Evolutionary conservation across 2,888 invertebrate species (phyloP).

Genomic region (Phoronis australis): DNA sequence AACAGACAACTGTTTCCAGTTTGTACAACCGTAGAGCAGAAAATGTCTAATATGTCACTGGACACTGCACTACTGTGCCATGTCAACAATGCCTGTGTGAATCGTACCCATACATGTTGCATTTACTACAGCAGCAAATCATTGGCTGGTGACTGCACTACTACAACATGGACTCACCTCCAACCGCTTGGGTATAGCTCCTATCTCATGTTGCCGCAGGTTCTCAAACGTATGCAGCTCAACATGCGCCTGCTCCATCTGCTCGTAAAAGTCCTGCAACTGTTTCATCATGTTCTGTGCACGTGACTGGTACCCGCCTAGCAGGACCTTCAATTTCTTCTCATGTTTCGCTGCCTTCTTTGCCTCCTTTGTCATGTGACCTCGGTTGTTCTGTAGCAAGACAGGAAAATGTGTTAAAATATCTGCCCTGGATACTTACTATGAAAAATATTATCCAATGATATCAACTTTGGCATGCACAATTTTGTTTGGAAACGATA

Average conservation of each 20-base stretch:
- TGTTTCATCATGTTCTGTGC: constrained; percentile 84
- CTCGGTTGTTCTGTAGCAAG: constrained; percentile 68
- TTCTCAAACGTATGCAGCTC: constrained; percentile 88
- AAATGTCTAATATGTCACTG: too few relatives aligned
- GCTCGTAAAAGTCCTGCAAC: constrained; percentile 61
- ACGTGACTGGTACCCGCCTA: constrained; percentile 80
- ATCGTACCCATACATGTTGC: background rate
- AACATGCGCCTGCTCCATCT: constrained; percentile 81
- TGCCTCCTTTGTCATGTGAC: constrained; percentile 94
- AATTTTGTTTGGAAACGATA: too few relatives aligned
- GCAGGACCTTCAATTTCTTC: constrained; percentile 91
- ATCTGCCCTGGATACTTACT: too few relatives aligned
- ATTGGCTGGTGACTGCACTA: background rate
- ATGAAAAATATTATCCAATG: too few relatives aligned
- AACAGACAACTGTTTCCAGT: too few relatives aligned
- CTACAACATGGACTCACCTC: constrained; percentile 59
- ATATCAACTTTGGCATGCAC: too few relatives aligned
- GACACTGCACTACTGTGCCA: too few relatives aligned
- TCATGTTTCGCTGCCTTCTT: constrained; percentile 96
- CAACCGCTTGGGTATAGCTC: constrained; percentile 83
- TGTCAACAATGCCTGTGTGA: background rate
- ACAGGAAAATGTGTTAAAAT: too few relatives aligned
- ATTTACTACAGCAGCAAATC: background rate
- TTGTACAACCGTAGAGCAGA: too few relatives aligned
- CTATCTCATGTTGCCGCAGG: constrained; percentile 80